Evolutionary conservation across 2,797 vertebrate species (phyloP).

Genomic region (Martes flavigula): DNA sequence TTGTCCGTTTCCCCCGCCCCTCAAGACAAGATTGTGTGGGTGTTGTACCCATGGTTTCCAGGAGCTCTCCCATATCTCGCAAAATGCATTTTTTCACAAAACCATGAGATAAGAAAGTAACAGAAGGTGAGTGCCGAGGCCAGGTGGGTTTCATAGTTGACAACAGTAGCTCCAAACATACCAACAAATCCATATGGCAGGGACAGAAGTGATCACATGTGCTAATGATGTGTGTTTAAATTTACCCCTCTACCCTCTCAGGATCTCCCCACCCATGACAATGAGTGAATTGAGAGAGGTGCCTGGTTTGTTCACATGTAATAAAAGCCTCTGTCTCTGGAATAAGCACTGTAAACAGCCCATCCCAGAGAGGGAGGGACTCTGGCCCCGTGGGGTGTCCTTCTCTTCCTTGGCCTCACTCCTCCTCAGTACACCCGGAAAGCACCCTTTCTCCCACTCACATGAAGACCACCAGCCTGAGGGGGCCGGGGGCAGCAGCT

Average conservation of each 20-base stretch:
- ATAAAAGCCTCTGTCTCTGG: background rate
- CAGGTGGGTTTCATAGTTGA: background rate
- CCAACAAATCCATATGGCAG: background rate
- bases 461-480: background rate
- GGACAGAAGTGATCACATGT: background rate
- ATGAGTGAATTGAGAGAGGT: background rate
- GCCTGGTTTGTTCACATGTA: background rate
- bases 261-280: background rate
- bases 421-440: background rate
- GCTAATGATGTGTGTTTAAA: background rate
- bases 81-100: background rate
- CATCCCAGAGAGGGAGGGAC: background rate
- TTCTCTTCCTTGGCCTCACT: background rate
- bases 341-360: background rate
- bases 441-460: background rate
- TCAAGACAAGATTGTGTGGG: background rate
- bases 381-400: fast-evolving
- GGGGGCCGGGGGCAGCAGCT: background rate
- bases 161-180: background rate
- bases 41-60: background rate
- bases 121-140: background rate
- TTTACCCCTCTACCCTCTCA: background rate
- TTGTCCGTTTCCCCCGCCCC: background rate
- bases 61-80: background rate
- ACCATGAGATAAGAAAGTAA: background rate